Base-by-base conservation (phyloP, 1,140 invertebrate genomes). In the Conus ventricosus region DNA sequence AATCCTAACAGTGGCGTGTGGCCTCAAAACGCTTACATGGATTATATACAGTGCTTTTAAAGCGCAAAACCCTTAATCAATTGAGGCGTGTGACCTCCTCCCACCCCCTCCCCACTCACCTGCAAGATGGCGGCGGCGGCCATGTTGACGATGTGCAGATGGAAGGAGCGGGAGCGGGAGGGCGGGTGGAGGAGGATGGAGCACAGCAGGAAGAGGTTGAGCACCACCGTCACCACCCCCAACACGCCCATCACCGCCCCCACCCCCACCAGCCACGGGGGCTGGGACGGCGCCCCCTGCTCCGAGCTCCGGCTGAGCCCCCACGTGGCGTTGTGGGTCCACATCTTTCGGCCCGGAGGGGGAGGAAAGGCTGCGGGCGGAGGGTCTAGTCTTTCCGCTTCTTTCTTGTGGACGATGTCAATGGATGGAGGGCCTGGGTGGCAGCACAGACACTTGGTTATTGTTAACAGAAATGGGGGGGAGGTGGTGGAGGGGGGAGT, bases 111-210 rank as follows among this genome's bases (percentile, higher is more conserved):
- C 82, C 54, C 63, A n/a, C 39, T 13, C 4, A 87, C 85, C 71
- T 87, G 85, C 20, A 89, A 53, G 51, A 89, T 53, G 25, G 83
- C 86, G 20, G 85, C 83, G 8, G 83, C 89, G 4, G 89, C 89
- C 11, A 89, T 54, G 81, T 89, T 89, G 86, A 89, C 86, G 75
- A 89, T 89, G 89, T 89, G 89, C 57, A 89, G 82, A 27, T 71
- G 82, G 82, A 89, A 89, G 25, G 75, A 84, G n/a, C 81, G 87
- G 53, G 81, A 80, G 23, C 89, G 85, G 63, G 67, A 27, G 20
- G 53, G 25, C 27, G 71, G 17, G 54, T 88, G 76, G 23, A 85
- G 67, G 17, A 89, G 85, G 51, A 89, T 51, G 82, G 81, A 55
- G 67, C 84, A 25, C 53, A 89, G 83, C 10, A 89, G 54, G n/a